Percentiles rank a stretch among this genome's conserved stretches.
Conservation (phyloP, 2,113 vertebrate species). For the Ophiodon elongatus region DNA sequence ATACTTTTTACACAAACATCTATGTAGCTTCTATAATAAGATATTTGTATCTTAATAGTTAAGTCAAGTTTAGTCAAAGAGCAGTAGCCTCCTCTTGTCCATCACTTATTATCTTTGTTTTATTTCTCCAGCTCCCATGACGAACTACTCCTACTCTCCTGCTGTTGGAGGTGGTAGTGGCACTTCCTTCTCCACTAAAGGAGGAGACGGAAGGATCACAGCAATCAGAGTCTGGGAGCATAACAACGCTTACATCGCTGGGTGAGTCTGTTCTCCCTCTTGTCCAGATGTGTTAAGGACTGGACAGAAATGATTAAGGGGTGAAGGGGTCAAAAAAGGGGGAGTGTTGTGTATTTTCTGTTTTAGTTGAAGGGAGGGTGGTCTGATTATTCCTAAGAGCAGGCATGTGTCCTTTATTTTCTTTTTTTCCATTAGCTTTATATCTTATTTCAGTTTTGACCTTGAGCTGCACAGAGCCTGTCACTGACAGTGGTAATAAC, state of each 20-base stretch:
- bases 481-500: neutral
- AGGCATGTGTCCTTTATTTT: neutral
- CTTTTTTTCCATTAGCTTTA: neutral
- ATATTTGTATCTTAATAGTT: no score
- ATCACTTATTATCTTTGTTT: no score
- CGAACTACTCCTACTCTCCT: slow-evolving; percentile 8
- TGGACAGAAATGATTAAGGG: neutral
- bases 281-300: neutral
- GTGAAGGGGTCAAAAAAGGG: neutral
- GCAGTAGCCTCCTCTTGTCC: no score
- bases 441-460: neutral
- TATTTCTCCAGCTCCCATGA: neutral
- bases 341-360: neutral
- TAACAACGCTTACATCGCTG: neutral
- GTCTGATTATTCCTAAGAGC: neutral
- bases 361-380: neutral
- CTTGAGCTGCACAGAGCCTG: neutral
- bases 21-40: neutral
- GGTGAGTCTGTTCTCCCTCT: slow-evolving; percentile 28
- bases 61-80: no score
- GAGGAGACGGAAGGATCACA: slow-evolving; percentile 16
- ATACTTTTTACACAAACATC: neutral
- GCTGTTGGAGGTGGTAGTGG: slow-evolving; percentile 41
- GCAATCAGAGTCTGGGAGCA: slow-evolving; percentile 36
- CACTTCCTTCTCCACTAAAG: neutral